phyloP scores from a whole-genome alignment of 2,113 vertebrate species.

The Stigmatopora nigra region DNA sequence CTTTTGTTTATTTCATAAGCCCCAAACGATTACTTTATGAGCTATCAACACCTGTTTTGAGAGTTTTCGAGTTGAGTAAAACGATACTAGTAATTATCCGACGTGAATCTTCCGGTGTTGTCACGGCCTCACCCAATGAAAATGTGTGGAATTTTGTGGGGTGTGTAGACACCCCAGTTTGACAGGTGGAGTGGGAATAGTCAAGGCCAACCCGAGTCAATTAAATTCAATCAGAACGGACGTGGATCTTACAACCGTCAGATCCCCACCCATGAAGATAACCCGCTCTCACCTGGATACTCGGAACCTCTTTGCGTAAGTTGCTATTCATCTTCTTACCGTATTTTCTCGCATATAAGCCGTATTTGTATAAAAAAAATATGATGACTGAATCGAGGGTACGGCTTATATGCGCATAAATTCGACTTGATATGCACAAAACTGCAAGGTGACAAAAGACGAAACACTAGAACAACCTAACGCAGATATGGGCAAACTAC shows the following conservation, averaged over 20 bases:
- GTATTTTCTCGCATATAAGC: too few relatives aligned
- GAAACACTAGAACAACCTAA: too few relatives aligned
- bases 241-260: slow-evolving; percentile 57
- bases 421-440: too few relatives aligned
- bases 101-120: neutral
- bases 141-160: slow-evolving; percentile 10
- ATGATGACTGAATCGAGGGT: too few relatives aligned
- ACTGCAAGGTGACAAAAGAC: too few relatives aligned
- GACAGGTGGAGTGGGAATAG: slow-evolving; percentile 61
- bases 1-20: neutral
- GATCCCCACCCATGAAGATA: slow-evolving; percentile 51
- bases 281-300: slow-evolving; percentile 68
- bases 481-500: too few relatives aligned
- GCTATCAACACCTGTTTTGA: neutral
- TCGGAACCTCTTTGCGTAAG: slow-evolving; percentile 79
- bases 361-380: too few relatives aligned
- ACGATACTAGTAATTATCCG: neutral
- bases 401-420: too few relatives aligned
- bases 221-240: slow-evolving; percentile 39
- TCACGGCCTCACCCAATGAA: neutral
- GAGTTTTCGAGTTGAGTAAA: neutral
- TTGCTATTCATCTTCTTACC: slow-evolving; percentile 8
- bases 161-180: slow-evolving; percentile 56
- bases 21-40: slow-evolving; percentile 13
- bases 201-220: slow-evolving; percentile 37